Percentiles rank a stretch among this genome's conserved stretches.
Conservation (phyloP, 1,140 invertebrate genomes). For the Planococcus citri region DNA sequence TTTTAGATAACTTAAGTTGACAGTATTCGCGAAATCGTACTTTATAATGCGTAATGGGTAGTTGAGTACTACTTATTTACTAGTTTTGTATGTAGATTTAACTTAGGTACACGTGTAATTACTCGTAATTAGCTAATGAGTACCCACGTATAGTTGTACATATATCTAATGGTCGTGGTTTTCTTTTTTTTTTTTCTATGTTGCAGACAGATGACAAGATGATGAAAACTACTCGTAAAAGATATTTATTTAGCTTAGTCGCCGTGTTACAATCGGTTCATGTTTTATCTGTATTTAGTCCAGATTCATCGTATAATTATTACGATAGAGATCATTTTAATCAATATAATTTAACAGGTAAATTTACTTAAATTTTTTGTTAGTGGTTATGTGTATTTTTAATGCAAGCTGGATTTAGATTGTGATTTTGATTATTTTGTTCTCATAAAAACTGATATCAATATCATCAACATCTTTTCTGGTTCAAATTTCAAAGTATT, state of each 20-base stretch:
- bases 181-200: background rate
- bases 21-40: background rate
- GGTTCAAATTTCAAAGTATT: too few relatives aligned
- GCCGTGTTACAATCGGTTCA: background rate
- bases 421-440: too few relatives aligned
- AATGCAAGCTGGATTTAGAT: background rate
- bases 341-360: constrained; percentile 15
- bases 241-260: background rate
- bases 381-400: too few relatives aligned
- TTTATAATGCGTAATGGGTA: too few relatives aligned
- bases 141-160: too few relatives aligned
- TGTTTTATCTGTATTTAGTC: background rate
- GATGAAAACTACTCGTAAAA: background rate
- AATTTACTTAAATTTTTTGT: background rate
- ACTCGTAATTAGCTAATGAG: too few relatives aligned
- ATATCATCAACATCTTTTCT: too few relatives aligned
- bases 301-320: background rate
- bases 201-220: constrained; percentile 11
- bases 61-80: too few relatives aligned
- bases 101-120: too few relatives aligned
- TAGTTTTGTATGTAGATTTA: too few relatives aligned
- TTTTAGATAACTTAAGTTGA: background rate
- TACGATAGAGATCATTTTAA: constrained; percentile 8
- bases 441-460: too few relatives aligned
- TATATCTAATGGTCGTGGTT: background rate